phyloP scores from a whole-genome alignment of 2,113 vertebrate genomes.

The Trogon melanurus region DNA sequence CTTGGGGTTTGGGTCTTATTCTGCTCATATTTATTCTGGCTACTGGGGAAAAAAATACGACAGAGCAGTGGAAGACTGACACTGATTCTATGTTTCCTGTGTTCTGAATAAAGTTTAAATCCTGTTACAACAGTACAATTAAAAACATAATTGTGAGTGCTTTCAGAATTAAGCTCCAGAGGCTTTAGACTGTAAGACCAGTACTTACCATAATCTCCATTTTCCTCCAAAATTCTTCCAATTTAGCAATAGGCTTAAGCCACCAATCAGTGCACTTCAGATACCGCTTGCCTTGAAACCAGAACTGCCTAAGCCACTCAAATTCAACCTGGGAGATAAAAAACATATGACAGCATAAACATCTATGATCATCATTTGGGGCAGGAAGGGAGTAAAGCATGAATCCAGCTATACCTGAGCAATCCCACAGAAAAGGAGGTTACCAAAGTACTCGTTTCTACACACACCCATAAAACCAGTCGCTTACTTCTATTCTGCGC shows the following conservation, averaged over 20 bases:
- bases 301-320: slow-evolving; percentile 96
- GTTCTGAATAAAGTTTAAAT: slow-evolving; percentile 37
- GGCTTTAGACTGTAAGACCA: not conserved
- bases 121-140: not conserved
- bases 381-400: not conserved
- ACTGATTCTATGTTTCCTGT: slow-evolving; percentile 1
- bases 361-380: not conserved
- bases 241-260: slow-evolving; percentile 86
- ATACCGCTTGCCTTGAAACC: slow-evolving; percentile 95
- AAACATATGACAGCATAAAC: not conserved
- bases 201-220: slow-evolving; percentile 92
- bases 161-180: not conserved
- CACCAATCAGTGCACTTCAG: slow-evolving; percentile 92
- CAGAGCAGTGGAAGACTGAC: not conserved
- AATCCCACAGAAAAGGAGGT: not conserved
- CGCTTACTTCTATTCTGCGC: not conserved
- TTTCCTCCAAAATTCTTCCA: slow-evolving; percentile 91
- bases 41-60: not conserved
- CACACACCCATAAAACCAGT: not conserved
- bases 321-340: slow-evolving; percentile 87
- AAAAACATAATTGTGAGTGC: slow-evolving; percentile 13
- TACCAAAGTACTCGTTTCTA: not conserved
- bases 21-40: not conserved
- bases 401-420: not conserved
- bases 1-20: not conserved